A percentile compares a stretch with the other conserved stretches of the same genome.
Evolutionary conservation across 2,113 vertebrate species (phyloP).

Genomic region (Melospiza melodia): DNA sequence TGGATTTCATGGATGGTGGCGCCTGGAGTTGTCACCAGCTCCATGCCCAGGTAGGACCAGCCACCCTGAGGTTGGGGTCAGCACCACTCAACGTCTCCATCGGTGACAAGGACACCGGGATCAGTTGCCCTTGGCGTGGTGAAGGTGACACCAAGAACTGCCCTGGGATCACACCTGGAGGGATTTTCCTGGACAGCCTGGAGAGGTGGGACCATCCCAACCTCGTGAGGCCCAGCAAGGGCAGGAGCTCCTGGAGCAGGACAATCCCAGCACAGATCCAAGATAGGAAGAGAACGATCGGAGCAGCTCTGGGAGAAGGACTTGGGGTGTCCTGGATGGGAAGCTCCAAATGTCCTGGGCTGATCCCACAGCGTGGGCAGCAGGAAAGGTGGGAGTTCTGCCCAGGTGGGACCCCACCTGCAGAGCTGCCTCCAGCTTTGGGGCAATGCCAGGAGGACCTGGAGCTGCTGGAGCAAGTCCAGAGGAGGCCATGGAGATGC

Average conservation of each 20-base stretch:
- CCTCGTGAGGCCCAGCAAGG: fast-evolving
- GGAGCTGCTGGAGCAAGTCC: neutral
- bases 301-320: neutral
- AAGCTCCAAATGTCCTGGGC: neutral
- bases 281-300: fast-evolving
- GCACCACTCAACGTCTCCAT: fast-evolving
- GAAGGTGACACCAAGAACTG: neutral
- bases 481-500: fast-evolving
- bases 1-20: neutral
- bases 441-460: fast-evolving
- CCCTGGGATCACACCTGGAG: neutral
- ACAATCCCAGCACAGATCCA: neutral
- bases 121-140: fast-evolving
- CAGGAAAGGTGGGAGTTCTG: neutral
- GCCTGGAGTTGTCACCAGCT: neutral
- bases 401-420: neutral
- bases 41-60: fast-evolving
- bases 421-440: neutral
- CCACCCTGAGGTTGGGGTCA: fast-evolving
- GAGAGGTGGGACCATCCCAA: fast-evolving
- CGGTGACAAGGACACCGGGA: fast-evolving
- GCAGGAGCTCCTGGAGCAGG: fast-evolving
- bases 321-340: too few species aligned
- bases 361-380: neutral
- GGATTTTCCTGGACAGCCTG: neutral